Base-by-base conservation (phyloP, 53 echinoderm and acorn worm genomes). In the Echinarachnius parma region DNA sequence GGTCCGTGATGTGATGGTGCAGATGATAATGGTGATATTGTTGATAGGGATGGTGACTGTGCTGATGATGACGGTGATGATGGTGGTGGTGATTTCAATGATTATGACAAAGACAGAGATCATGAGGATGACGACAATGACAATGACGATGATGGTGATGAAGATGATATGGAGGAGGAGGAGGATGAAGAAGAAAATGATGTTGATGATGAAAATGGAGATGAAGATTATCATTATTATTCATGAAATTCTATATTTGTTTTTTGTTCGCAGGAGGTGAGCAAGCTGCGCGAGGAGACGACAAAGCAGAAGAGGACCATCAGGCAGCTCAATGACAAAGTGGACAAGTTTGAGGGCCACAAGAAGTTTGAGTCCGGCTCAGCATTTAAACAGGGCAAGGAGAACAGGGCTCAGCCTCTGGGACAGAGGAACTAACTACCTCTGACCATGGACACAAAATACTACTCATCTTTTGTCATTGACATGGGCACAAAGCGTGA, bases 261-360 rank as follows among this genome's bases (percentile, higher is more conserved):
- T 46, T 75, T 15, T 11, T 24, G 0, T 75, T 31, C 47, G 20
- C 13, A 98, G 98, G 98, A 98, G 45, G 80, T 98, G 2, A 57
- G 47, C 53, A 91, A 88, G 48, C 86, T 98, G 9, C 77, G 91
- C 13, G 98, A 92, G 56, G 91, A 91, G 21, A 79, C 50, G 58
- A 56, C 65, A 69, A 98, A 92, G 66, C 76, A 85, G 32, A 83
- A 62, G 19, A 24, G 70, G 9, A 56, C 74, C 14, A 16, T 90
- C 33, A 60, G 88, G 25, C 85, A 82, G 62, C 21, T 91, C 63
- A 79, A 78, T 60, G 82, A 82, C 47, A 83, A 82, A 45, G 64
- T 56, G 55, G 82, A 78, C 18, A 82, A 81, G 23, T 30, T 61
- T 14, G 83, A 83, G 13, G 74, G 80, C 19, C 60, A 62, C 16